A percentile compares a stretch with the other conserved stretches of the same genome.
Evolutionary conservation across 2,888 invertebrate species (phyloP).

Genomic region (Hypercompe scribonia): DNA sequence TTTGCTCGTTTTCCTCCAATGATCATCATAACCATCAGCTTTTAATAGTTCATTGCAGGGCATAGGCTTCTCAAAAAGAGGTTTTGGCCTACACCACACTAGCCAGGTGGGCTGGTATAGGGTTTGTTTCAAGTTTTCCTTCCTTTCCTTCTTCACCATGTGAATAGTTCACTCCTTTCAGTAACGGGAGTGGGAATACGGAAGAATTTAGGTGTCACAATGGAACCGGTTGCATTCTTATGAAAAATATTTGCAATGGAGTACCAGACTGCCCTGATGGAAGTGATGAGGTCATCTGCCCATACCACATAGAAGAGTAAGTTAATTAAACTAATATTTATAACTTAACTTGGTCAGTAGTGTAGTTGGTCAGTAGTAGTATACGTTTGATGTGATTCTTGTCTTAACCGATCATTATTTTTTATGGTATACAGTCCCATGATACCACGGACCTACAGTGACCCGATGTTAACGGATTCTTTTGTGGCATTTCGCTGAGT

Average conservation of each 20-base stretch:
- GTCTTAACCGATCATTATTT: no score
- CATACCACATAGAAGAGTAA: not conserved
- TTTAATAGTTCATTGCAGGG: no score
- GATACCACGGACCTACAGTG: no score
- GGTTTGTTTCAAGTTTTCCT: no score
- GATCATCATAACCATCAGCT: no score
- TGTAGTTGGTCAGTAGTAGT: not conserved
- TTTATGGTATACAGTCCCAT: no score
- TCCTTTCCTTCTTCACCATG: no score
- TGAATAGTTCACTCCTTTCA: not conserved
- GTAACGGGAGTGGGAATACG: not conserved
- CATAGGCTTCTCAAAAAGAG: no score
- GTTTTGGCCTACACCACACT: no score
- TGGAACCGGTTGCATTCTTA: not conserved
- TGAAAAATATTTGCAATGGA: not conserved
- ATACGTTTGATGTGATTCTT: no score
- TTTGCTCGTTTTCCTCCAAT: no score
- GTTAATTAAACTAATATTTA: not conserved
- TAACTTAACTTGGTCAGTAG: not conserved
- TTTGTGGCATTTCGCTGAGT: not conserved
- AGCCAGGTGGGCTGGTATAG: no score
- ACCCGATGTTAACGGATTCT: not conserved
- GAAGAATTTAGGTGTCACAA: not conserved
- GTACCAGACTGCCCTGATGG: not conserved
- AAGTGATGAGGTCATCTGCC: not conserved